Evolutionary conservation across 2,797 vertebrate species (phyloP).

Genomic region (Petrocephalus schoutedeni): DNA sequence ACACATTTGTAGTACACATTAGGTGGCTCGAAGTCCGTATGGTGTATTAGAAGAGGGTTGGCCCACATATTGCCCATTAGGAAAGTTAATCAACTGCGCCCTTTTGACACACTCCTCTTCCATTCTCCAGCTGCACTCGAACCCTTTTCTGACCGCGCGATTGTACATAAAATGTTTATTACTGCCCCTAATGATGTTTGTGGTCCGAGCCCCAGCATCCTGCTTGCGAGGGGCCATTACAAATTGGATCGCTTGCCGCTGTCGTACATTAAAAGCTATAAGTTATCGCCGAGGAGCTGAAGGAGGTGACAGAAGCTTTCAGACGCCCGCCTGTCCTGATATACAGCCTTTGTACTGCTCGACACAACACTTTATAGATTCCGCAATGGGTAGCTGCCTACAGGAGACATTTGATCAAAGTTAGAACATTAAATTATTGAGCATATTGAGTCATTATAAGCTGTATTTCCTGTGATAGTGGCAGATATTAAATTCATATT

Average conservation of each 20-base stretch:
- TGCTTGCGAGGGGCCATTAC: neutral
- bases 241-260: neutral
- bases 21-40: neutral
- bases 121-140: neutral
- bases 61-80: neutral
- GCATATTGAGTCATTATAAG: neutral
- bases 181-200: slow-evolving; percentile 6
- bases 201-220: neutral
- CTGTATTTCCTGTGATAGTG: slow-evolving; percentile 15
- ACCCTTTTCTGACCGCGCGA: neutral
- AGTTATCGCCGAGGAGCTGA: neutral
- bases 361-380: slow-evolving; percentile 1
- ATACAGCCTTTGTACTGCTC: neutral
- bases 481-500: slow-evolving; percentile 15
- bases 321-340: neutral
- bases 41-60: neutral
- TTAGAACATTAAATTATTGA: slow-evolving; percentile 7
- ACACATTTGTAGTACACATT: neutral
- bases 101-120: neutral
- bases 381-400: neutral
- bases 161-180: slow-evolving; percentile 8
- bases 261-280: neutral
- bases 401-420: slow-evolving; percentile 24
- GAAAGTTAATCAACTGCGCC: neutral
- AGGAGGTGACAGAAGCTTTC: neutral